phyloP scores from a whole-genome alignment of 2,113 vertebrate genomes.

The Mirounga angustirostris region DNA sequence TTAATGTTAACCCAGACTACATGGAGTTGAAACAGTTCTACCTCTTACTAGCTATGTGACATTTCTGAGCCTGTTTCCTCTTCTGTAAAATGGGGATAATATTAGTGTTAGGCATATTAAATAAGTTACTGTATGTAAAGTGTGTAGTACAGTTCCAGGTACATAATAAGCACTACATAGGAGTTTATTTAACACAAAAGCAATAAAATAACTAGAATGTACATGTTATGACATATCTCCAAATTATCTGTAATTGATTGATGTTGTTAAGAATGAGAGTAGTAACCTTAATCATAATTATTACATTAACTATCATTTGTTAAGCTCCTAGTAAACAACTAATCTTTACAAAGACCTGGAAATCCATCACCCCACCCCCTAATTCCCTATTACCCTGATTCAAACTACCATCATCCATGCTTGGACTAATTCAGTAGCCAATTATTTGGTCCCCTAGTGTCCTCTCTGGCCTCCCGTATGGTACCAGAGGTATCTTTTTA shows the following conservation, averaged over 20 bases:
- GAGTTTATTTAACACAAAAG: background rate
- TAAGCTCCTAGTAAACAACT: slow-evolving; percentile 10
- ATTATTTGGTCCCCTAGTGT: background rate
- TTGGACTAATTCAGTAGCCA: background rate
- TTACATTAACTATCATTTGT: background rate
- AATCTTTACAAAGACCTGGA: background rate
- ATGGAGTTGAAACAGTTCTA: background rate
- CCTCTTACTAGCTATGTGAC: background rate
- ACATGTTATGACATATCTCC: background rate
- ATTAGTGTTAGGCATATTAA: background rate
- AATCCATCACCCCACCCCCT: background rate
- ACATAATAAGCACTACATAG: background rate
- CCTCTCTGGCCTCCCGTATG: background rate
- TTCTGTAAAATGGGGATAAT: background rate
- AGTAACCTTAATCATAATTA: background rate
- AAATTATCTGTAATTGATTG: background rate
- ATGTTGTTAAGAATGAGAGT: background rate
- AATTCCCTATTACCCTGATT: background rate
- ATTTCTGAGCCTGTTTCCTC: background rate
- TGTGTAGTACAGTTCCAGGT: background rate
- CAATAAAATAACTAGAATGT: background rate
- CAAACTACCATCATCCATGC: background rate
- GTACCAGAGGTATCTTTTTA: background rate
- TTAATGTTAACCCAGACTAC: background rate
- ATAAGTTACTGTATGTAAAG: background rate